phyloP scores from a whole-genome alignment of 2,888 invertebrate species.

The Leptopilina syphax region DNA sequence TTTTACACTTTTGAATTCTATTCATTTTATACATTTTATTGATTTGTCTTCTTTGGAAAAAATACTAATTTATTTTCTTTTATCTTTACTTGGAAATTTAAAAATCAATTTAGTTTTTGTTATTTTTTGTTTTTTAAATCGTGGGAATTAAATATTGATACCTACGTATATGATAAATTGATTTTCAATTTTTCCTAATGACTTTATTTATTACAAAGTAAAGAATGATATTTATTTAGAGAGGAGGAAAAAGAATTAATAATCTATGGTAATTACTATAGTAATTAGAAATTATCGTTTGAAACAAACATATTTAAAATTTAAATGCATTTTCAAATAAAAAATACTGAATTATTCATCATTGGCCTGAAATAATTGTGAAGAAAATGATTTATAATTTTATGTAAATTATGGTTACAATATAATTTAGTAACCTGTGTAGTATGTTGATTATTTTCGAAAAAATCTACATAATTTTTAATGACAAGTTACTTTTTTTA shows the following conservation, averaged over 20 bases:
- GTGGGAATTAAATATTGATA: not conserved
- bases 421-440: constrained; percentile 8
- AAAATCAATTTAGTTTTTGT: too few species aligned
- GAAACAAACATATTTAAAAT: constrained; percentile 10
- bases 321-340: constrained; percentile 17
- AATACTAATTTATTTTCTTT: not conserved
- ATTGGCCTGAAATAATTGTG: constrained; percentile 10
- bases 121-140: not conserved
- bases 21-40: too few species aligned
- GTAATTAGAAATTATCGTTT: constrained; percentile 7
- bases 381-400: constrained; percentile 35
- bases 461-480: not conserved
- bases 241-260: not conserved
- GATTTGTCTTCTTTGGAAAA: too few species aligned
- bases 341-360: constrained; percentile 23
- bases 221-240: not conserved
- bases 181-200: not conserved
- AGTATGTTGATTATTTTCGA: not conserved
- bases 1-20: too few species aligned
- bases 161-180: not conserved
- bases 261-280: not conserved
- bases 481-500: too few species aligned
- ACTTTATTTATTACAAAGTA: not conserved
- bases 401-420: constrained; percentile 34
- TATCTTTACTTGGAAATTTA: not conserved